Evolutionary conservation across 2,113 vertebrate genomes (phyloP).

Genomic region (Willisornis vidua): DNA sequence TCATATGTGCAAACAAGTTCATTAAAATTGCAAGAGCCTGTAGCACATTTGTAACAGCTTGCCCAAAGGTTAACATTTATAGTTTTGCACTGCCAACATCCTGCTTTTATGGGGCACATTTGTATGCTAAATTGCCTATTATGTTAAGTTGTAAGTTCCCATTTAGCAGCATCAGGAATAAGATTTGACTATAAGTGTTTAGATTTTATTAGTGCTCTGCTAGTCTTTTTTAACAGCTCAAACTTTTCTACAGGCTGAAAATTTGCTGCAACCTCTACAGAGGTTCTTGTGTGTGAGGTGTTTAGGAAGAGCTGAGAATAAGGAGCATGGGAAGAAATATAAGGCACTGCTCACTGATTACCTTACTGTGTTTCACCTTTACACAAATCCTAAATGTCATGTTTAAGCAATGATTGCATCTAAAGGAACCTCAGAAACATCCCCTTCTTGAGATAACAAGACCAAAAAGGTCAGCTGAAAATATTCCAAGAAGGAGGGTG

Average conservation of each 20-base stretch:
- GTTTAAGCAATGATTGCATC: conserved; percentile 56
- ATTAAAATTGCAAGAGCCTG: conserved; percentile 75
- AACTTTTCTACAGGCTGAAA: conserved; percentile 64
- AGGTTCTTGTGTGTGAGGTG: not conserved
- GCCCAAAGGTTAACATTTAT: conserved; percentile 79
- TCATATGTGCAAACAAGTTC: conserved; percentile 73
- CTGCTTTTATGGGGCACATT: conserved; percentile 78
- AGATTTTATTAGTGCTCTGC: conserved; percentile 75
- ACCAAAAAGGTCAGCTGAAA: conserved; percentile 47
- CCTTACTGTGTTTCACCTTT: conserved; percentile 44
- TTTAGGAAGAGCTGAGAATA: not conserved
- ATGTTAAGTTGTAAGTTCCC: conserved; percentile 73
- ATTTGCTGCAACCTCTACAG: conserved; percentile 12
- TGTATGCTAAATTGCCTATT: conserved; percentile 81
- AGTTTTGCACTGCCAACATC: conserved; percentile 75
- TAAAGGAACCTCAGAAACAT: conserved; percentile 39
- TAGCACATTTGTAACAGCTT: conserved; percentile 78
- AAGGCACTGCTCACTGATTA: conserved; percentile 1
- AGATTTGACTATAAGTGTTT: conserved; percentile 76
- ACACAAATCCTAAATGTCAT: conserved; percentile 40
- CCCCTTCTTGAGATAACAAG: conserved; percentile 25
- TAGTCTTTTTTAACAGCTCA: conserved; percentile 62
- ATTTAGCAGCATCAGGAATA: conserved; percentile 78
- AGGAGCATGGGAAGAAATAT: not conserved
- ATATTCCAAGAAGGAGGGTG: not conserved